Evolutionary conservation across 1,140 invertebrate genomes (phyloP), one percentile per base, ranked within the genome.

Genomic region (Leptinotarsa defecta): DNA sequence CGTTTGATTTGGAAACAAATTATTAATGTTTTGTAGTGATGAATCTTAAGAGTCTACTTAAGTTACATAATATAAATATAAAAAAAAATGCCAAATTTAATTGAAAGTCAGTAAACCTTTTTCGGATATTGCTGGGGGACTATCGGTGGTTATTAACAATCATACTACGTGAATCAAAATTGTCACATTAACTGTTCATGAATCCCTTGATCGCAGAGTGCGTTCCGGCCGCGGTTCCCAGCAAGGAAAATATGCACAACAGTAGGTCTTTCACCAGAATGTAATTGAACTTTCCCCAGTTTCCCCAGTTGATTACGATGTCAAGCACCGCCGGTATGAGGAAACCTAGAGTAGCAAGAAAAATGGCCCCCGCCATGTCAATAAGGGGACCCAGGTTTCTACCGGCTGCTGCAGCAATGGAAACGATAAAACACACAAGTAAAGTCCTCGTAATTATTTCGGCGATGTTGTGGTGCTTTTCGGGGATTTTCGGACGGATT

Each of bases 331-430:
- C 92, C 49, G 96, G 96, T 79, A 95, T 91, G 63, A 96, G 91
- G 13, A 91, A 86, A 3, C 95, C 95, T 13, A 98, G 88, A n/a
- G 94, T 91, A n/a, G 94, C 94, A 79, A 96, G 94, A 82, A 93
- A 94, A 43, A 97, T 87, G 2, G 96, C 93, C 13, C 96, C 96
- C n/a, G 97, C 93, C 48, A 97, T 87, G n/a, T 94, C 92, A 76
- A 98, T 98, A 73, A 97, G 90, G 3, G 95, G 88, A 72, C 95
- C 95, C 65, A 98, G 85, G 78, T 95, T 89, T 13, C 95, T 94
- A n/a, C 97, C 91, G 5, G 90, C 86, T 3, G 90, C 87, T 0
- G 95, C 94, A 34, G 97, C 84, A 13, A 88, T 84, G 85, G 94
- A 94, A 94, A 88, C 88, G 93, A 88, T 89, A 13, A 89, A 74